Conservation (phyloP, 2,888 invertebrate genomes). For the Protophormia terraenovae region DNA sequence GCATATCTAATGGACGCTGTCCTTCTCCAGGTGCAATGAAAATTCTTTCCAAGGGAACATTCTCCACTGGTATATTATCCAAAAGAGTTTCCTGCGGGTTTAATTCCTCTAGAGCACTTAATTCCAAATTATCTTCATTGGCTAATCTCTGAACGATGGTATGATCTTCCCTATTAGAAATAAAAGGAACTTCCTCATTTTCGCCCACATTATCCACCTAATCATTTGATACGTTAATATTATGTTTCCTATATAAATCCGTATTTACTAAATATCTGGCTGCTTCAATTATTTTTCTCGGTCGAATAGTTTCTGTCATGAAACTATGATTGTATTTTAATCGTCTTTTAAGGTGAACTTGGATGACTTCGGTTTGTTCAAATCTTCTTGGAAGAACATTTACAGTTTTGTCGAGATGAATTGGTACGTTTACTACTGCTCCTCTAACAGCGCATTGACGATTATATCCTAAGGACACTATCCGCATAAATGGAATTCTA, state of each 20-base stretch:
- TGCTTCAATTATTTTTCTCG: slow-evolving; percentile 8
- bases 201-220: slow-evolving; percentile 10
- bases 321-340: slow-evolving; percentile 31
- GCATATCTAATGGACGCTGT: slow-evolving; percentile 27
- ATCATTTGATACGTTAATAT: slow-evolving; percentile 15
- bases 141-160: not conserved
- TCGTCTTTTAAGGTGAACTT: slow-evolving; percentile 33
- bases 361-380: slow-evolving; percentile 44
- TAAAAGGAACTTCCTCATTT: not conserved
- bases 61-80: slow-evolving; percentile 51
- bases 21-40: slow-evolving; percentile 57
- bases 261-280: slow-evolving; percentile 17
- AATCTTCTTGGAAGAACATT: slow-evolving; percentile 29
- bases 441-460: slow-evolving; percentile 29
- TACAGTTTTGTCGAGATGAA: not conserved
- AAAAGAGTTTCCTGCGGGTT: slow-evolving; percentile 56
- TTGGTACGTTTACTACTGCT: slow-evolving; percentile 10
- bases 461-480: slow-evolving; percentile 44
- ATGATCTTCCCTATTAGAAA: slow-evolving; percentile 18
- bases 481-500: slow-evolving; percentile 46
- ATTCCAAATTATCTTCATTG: not conserved
- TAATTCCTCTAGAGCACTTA: not conserved
- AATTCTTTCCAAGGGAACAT: slow-evolving; percentile 22
- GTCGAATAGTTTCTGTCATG: slow-evolving; percentile 45
- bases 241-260: slow-evolving; percentile 26